phyloP scores from a whole-genome alignment of 2,797 vertebrate genomes.

The Knipowitschia caucasica region DNA sequence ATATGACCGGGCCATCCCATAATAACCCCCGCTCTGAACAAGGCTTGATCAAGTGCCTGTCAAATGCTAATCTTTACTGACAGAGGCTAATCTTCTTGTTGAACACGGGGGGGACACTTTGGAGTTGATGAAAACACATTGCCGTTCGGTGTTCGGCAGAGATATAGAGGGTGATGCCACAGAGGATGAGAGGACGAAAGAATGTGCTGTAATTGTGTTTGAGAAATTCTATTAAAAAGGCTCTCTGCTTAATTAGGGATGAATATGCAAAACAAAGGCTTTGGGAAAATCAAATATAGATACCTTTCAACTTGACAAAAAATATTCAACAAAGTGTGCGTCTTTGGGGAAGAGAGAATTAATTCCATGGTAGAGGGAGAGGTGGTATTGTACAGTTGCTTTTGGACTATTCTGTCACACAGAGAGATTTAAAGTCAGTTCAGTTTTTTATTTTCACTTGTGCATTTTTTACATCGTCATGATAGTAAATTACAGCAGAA shows the following conservation, averaged over 20 bases:
- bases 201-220: constrained; percentile 19
- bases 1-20: constrained; percentile 32
- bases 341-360: constrained; percentile 15
- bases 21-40: constrained; percentile 18
- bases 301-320: constrained; percentile 43
- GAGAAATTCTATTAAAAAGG: constrained; percentile 24
- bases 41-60: constrained; percentile 38
- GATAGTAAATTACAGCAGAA: no score
- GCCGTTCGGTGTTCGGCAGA: constrained; percentile 29
- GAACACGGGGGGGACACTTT: constrained; percentile 27
- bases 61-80: constrained; percentile 47
- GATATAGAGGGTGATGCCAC: constrained; percentile 29
- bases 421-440: neutral
- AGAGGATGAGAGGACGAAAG: constrained; percentile 32
- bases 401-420: constrained; percentile 14
- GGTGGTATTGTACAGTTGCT: constrained; percentile 7
- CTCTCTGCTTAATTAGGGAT: constrained; percentile 33
- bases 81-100: constrained; percentile 39
- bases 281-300: constrained; percentile 50
- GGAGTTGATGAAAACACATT: constrained; percentile 39
- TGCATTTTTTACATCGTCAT: no score
- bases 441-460: no score
- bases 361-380: constrained; percentile 20
- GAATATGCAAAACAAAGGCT: constrained; percentile 37
- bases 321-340: constrained; percentile 19